Percentiles rank a stretch among this genome's conserved stretches.
phyloP scores from a whole-genome alignment of 2,888 invertebrate genomes.

The Doris montereyensis region DNA sequence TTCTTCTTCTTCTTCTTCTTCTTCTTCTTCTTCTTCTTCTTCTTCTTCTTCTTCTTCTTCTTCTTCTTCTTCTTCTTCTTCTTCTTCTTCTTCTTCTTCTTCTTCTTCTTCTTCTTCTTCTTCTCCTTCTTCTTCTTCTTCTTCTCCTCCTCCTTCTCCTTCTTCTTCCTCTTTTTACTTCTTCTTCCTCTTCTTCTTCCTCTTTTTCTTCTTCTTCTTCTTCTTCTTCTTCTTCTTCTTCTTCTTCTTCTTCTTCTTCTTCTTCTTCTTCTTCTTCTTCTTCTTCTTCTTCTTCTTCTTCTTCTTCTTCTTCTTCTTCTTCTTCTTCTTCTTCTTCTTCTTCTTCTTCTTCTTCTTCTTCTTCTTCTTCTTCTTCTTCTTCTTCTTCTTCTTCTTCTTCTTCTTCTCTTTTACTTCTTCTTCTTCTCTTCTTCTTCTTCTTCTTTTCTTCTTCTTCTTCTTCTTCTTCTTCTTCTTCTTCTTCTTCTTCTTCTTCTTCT shows the following conservation, averaged over 20 bases:
- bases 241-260: no score
- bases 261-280: no score
- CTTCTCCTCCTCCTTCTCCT: neutral
- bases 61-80: neutral
- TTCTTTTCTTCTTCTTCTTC: neutral
- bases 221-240: no score
- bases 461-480: neutral
- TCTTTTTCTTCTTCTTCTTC: neutral
- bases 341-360: neutral
- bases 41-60: neutral
- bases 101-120: neutral
- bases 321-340: neutral
- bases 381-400: neutral
- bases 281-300: no score
- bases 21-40: neutral
- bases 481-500: neutral
- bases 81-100: neutral
- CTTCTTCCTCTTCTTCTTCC: neutral
- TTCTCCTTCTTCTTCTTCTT: neutral
- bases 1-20: neutral
- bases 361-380: neutral
- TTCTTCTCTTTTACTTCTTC: neutral
- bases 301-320: no score
- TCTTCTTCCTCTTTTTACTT: neutral
- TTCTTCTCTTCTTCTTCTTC: neutral